A percentile compares a stretch with the other conserved stretches of the same genome.
Evolutionary conservation across 2,113 vertebrate species (phyloP).

Genomic region (Turdus rufiventris): DNA sequence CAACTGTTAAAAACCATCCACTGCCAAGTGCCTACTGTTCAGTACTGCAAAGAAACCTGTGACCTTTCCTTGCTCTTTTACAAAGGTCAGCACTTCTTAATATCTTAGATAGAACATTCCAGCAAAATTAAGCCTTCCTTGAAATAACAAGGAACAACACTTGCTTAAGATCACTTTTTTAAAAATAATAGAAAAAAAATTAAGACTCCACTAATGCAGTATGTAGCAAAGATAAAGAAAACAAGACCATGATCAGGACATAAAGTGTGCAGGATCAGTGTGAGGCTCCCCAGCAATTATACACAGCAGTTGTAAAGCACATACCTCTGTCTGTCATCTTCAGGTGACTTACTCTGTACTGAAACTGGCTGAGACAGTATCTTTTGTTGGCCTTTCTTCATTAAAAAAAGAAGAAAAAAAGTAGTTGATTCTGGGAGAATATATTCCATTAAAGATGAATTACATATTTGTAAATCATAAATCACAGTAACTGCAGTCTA

Average conservation of each 20-base stretch:
- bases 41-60: not conserved
- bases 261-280: not conserved
- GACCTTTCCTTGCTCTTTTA: not conserved
- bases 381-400: slow-evolving; percentile 81
- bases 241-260: not conserved
- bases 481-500: not conserved
- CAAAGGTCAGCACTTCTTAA: not conserved
- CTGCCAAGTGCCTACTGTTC: not conserved
- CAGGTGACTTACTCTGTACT: slow-evolving; percentile 54
- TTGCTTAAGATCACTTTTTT: not conserved
- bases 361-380: slow-evolving; percentile 73
- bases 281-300: not conserved
- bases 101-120: not conserved
- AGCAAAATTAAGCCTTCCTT: not conserved
- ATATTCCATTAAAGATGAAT: not conserved
- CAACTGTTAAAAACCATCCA: not conserved
- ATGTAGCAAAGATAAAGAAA: not conserved
- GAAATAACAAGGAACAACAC: not conserved
- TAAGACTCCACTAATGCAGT: not conserved
- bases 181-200: not conserved
- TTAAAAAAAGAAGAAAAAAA: not conserved
- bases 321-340: slow-evolving; percentile 76
- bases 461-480: not conserved
- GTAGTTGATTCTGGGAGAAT: not conserved
- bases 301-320: not conserved